phyloP scores from a whole-genome alignment of 2,888 invertebrate species.

The Megalurothrips usitatus region DNA sequence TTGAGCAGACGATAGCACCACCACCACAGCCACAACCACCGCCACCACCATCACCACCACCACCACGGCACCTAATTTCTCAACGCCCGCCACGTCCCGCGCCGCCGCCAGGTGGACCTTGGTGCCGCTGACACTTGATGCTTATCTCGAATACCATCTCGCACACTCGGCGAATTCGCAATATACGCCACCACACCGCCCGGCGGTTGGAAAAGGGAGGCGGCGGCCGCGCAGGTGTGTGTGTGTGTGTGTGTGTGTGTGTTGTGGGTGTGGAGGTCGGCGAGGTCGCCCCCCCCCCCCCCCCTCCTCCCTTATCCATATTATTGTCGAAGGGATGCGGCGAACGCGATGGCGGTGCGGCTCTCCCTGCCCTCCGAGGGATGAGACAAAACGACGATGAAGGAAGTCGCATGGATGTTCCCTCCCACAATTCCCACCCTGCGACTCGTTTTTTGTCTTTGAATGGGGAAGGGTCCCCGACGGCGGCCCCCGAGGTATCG shows the following conservation, averaged over 20 bases:
- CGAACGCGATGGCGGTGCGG: background rate
- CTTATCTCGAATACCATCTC: no score
- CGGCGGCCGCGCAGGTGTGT: background rate
- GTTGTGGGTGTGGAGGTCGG: constrained; percentile 5
- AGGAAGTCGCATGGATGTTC: background rate
- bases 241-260: background rate
- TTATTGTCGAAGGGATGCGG: background rate
- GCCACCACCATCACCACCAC: no score
- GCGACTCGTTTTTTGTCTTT: background rate
- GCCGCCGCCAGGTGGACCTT: no score
- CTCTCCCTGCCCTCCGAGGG: background rate
- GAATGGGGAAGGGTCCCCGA: no score
- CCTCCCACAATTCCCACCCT: constrained; percentile 25
- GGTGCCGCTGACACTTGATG: no score
- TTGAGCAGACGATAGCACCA: no score
- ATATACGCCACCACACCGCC: background rate
- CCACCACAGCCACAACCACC: no score
- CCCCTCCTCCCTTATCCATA: background rate
- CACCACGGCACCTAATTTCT: no score
- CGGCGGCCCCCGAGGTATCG: background rate
- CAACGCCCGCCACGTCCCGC: no score
- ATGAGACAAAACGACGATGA: background rate
- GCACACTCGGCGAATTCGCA: no score
- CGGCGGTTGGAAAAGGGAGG: background rate
- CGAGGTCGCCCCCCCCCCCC: background rate